Evolutionary conservation across 2,113 vertebrate genomes (phyloP), one percentile per base, ranked within the genome.

Genomic region (Pterocles burchelli): DNA sequence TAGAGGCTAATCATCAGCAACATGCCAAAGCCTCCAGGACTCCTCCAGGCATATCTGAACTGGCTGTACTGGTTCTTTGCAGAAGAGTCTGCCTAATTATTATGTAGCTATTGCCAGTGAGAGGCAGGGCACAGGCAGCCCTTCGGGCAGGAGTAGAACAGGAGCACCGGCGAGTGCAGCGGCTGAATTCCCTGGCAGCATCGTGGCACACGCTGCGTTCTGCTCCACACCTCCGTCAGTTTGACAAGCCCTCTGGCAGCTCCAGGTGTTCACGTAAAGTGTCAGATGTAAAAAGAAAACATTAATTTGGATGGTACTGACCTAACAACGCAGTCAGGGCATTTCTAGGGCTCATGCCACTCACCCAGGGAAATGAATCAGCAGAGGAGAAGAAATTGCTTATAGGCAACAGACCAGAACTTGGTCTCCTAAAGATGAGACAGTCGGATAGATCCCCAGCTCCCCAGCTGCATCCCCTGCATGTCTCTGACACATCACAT

Each of bases 121-220:
- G 21, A 65, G 55, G 46, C 26, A 15, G 28, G 62, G 10, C 34
- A 61, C 33, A 73, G 13, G 6, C 34, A 71, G 55, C 29, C 33
- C 54, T 19, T 66, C 7, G 59, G 67, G 79, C 51, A 59, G 43
- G 66, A 58, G 4, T 38, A 15, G 19, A 1, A 25, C 4, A 4
- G 78, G 28, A 67, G 65, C 57, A 2, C 10, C 28, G 54, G 67
- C 0, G 0, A n/a, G 46, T 5, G 12, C 20, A 22, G 43, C 2
- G 71, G 5, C 58, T 46, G 61, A 41, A 55, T 4, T 80, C 67
- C 36, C 43, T 10, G 41, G 67, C 67, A 77, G 34, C 67, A 48
- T 7, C 0, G 0, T 9, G 51, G 46, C 25, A 17, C 61, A 9
- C 0, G 0, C 57, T 29, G 19, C 1, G 11, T 4, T 13, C 36